Conservation (phyloP, 2,888 invertebrate genomes). For the Pelosia muscerda region DNA sequence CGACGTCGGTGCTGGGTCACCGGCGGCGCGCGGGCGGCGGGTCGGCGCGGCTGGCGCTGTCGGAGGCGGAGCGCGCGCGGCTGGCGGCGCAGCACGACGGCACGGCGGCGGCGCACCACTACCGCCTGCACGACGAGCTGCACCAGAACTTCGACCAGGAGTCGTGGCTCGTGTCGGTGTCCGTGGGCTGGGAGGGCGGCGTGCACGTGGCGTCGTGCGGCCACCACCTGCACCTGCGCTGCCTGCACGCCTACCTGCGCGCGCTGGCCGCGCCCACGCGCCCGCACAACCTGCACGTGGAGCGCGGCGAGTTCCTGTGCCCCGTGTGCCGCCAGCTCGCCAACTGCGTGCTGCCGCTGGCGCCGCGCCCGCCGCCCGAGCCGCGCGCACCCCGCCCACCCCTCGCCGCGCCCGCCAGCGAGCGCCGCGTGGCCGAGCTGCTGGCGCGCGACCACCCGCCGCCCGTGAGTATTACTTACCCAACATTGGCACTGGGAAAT, state of each 20-base stretch:
- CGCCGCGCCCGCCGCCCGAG: conserved; percentile 84
- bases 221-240: conserved; percentile 98
- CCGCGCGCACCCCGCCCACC: conserved; percentile 76
- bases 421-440: conserved; percentile 83
- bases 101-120: conserved; percentile 91
- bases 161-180: conserved; percentile 92
- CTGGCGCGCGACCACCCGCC: conserved; percentile 89
- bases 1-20: conserved; percentile 96
- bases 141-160: conserved; percentile 90
- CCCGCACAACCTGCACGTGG: conserved; percentile 89
- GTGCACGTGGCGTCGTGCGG: conserved; percentile 98
- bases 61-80: conserved; percentile 86
- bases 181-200: conserved; percentile 96
- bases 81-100: conserved; percentile 82
- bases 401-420: conserved; percentile 73
- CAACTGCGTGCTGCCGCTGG: conserved; percentile 93
- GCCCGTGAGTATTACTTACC: conserved; percentile 82
- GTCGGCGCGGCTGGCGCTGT: conserved; percentile 75
- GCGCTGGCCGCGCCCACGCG: conserved; percentile 93
- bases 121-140: conserved; percentile 92
- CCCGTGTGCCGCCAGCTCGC: conserved; percentile 95
- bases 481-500: no score
- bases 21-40: conserved; percentile 79
- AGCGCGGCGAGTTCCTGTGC: conserved; percentile 95
- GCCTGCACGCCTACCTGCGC: conserved; percentile 96